Percentiles rank a stretch among this genome's conserved stretches.
These are phyloP conservation scores for Cercocebus atys DNA, from an alignment of 2,113 vertebrate genomes.

Conservation along the genomic window DNA sequence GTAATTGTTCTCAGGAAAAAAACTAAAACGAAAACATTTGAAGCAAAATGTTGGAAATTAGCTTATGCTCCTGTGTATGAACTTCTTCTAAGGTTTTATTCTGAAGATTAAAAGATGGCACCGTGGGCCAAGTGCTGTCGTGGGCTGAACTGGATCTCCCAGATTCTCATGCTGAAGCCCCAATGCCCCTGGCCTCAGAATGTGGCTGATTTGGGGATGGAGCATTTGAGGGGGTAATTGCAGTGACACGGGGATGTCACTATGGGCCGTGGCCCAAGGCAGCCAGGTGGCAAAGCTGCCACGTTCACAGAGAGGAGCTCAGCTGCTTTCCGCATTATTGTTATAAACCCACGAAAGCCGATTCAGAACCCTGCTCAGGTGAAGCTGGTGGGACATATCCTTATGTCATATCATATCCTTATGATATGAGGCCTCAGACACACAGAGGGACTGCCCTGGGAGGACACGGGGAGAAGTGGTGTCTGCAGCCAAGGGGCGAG, in stretches of 20 bases:
- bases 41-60: background rate
- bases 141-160: background rate
- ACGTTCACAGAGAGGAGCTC: background rate
- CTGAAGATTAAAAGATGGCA: background rate
- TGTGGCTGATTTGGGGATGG: background rate
- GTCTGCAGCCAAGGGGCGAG: rapidly evolving
- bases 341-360: background rate
- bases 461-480: background rate
- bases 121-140: background rate
- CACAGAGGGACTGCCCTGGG: background rate
- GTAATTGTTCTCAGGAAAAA: background rate
- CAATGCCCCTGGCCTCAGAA: background rate
- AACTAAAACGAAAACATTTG: too few relatives aligned
- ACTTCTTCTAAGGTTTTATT: background rate
- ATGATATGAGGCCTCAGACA: background rate
- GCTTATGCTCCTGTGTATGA: background rate
- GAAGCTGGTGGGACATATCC: background rate
- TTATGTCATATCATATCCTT: background rate
- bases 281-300: background rate
- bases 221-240: background rate
- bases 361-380: background rate
- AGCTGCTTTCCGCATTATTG: background rate
- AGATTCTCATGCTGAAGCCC: background rate
- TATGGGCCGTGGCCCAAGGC: background rate
- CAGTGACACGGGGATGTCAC: background rate